These are phyloP conservation scores for Platorchestia sp. DNA, from an alignment of 1,140 invertebrate genomes.

Conservation along the genomic window DNA sequence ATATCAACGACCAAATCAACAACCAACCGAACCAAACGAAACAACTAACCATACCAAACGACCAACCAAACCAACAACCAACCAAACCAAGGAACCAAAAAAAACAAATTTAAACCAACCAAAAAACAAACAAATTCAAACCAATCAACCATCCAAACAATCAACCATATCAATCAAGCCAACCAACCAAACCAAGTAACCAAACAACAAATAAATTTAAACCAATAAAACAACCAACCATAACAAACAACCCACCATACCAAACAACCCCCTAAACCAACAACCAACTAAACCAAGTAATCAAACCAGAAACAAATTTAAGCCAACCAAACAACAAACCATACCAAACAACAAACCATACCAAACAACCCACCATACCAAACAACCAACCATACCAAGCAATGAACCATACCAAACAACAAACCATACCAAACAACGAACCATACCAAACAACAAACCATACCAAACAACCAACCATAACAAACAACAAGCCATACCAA, in stretches of 20 bases:
- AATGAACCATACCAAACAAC: background rate
- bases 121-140: background rate
- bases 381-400: background rate
- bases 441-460: background rate
- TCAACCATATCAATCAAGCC: background rate
- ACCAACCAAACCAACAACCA: too few species aligned
- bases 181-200: too few species aligned
- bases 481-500: background rate
- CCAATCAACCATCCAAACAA: too few species aligned
- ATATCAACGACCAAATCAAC: too few species aligned
- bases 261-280: too few species aligned
- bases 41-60: background rate
- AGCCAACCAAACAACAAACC: too few species aligned
- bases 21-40: background rate
- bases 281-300: too few species aligned
- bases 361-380: background rate
- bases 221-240: too few species aligned
- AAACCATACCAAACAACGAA: background rate
- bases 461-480: background rate
- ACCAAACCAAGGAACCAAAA: too few species aligned
- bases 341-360: too few species aligned
- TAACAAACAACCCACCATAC: background rate
- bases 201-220: too few species aligned
- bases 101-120: background rate
- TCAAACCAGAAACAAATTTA: too few species aligned